These are phyloP conservation scores for Agrochola macilenta DNA, from an alignment of 2,888 invertebrate species.

Conservation along the genomic window DNA sequence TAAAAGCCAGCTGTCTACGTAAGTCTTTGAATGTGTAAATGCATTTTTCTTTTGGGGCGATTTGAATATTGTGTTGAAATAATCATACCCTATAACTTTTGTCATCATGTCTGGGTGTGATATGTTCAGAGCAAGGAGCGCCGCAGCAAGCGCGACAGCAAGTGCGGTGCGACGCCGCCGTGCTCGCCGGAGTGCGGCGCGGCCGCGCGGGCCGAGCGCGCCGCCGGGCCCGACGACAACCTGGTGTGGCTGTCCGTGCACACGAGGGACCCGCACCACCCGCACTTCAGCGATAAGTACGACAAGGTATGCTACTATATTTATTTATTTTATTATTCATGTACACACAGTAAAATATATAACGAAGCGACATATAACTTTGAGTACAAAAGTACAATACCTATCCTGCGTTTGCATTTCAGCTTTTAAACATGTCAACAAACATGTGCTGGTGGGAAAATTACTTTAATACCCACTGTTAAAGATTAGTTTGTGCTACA, in stretches of 20 bases:
- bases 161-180: conserved; percentile 91
- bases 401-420: not conserved
- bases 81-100: not conserved
- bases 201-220: conserved; percentile 70
- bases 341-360: not conserved
- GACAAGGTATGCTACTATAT: conserved; percentile 83
- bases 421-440: not conserved
- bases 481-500: not conserved
- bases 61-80: not conserved
- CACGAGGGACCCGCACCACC: conserved; percentile 92
- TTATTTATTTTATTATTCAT: too few relatives aligned
- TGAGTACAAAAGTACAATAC: not conserved
- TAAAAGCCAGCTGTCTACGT: not conserved
- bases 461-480: too few relatives aligned
- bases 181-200: conserved; percentile 91
- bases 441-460: not conserved
- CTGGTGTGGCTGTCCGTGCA: conserved; percentile 94
- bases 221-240: conserved; percentile 89
- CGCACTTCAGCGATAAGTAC: conserved; percentile 92
- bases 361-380: not conserved
- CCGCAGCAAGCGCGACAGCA: conserved; percentile 76
- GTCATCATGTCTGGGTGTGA: not conserved
- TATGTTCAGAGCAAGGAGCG: conserved; percentile 50
- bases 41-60: too few relatives aligned
- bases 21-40: not conserved